Evolutionary conservation across 2,888 invertebrate species (phyloP), one percentile per base, ranked within the genome.

Genomic region (Phalera bucephala): DNA sequence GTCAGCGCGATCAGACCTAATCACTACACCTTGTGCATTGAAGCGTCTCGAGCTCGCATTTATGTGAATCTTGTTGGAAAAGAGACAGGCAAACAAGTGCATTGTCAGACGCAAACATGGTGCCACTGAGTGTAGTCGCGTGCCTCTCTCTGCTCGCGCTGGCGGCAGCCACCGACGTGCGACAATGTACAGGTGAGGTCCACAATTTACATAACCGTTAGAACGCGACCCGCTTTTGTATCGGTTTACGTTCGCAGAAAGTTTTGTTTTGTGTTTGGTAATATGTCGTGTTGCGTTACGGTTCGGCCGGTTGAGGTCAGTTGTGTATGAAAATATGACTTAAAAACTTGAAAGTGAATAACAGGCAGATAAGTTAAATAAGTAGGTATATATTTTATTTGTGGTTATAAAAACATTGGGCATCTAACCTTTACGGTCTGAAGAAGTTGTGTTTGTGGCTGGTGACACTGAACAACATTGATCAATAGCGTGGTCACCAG

Each of bases 141-240:
- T 74, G 68, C 49, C 55, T 65, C 36, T 65, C 61, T 19, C 44
- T 81, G 17, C 21, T 80, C 42, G 76, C 75, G 25, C 29, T 64
- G 33, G 66, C 68, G 20, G 60, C 64, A 29, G 80, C 83, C 46
- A 80, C 80, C 3, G 51, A 77, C 21, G 85, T 89, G 44, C 36
- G 63, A 15, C 82, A 82, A 71, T 89, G 89, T 56, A 31, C 62
- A 48, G 83, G 88, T 88, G 60, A 77, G 76, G 70, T 35, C 32
- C 19, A 13, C 32, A 32, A 33, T 67, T 72, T 72, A 73, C 61
- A 61, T 73, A 72, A 78, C 50, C 40, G 52, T 64, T 58, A 63
- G 43, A 48, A 42, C 39, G 48, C 64, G 79, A 78, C 79, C 79
- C 43, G 73, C 72, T 82, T 80, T 80, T 74, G 53, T 71, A 51